Conservation (phyloP, 2,797 vertebrate genomes). For the Leptoclinus maculatus region DNA sequence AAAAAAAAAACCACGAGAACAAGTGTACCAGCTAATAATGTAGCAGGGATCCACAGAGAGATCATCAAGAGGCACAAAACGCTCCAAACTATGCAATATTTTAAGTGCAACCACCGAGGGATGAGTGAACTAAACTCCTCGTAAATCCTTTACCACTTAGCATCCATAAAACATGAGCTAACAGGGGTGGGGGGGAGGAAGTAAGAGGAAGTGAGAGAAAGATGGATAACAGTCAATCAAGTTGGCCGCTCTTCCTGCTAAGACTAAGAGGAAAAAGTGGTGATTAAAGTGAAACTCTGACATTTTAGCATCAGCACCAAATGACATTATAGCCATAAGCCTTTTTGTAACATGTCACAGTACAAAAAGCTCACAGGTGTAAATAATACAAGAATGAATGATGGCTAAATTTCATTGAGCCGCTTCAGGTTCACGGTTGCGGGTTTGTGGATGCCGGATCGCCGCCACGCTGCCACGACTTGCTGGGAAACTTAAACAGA, state of each 20-base stretch:
- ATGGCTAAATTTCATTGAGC: neutral
- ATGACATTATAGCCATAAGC: neutral
- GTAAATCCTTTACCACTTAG: slow-evolving; percentile 73
- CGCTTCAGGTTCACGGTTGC: neutral
- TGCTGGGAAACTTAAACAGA: neutral
- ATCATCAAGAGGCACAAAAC: slow-evolving; percentile 46
- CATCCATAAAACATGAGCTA: slow-evolving; percentile 79
- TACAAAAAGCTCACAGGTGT: neutral
- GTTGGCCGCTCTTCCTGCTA: neutral
- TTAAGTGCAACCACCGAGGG: slow-evolving; percentile 62
- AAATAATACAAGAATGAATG: neutral
- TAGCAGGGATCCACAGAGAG: slow-evolving; percentile 35
- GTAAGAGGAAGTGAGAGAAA: neutral
- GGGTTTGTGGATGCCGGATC: neutral
- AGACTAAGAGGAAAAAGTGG: neutral
- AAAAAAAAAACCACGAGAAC: slow-evolving; percentile 25
- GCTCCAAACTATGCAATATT: slow-evolving; percentile 62
- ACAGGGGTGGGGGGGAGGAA: slow-evolving; percentile 7
- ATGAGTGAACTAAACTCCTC: slow-evolving; percentile 71
- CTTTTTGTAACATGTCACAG: neutral
- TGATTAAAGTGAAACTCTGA: neutral
- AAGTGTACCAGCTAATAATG: slow-evolving; percentile 46
- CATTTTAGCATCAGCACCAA: neutral
- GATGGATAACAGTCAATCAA: slow-evolving; percentile 48
- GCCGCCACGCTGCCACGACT: neutral